These are phyloP conservation scores for Lontra canadensis DNA, from an alignment of 2,113 vertebrate genomes.

Conservation along the genomic window DNA sequence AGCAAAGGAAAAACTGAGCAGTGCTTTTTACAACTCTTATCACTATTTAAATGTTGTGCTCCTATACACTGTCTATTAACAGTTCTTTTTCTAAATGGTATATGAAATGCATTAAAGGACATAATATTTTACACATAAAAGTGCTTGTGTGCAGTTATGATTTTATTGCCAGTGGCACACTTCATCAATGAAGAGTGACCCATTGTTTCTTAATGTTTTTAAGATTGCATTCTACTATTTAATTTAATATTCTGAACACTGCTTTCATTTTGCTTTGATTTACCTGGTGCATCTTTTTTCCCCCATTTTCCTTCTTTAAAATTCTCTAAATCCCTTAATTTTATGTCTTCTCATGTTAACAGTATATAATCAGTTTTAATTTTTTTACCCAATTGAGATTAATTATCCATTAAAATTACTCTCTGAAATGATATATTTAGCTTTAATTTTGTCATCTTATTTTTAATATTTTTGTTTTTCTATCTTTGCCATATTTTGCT, in stretches of 20 bases:
- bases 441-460: not conserved
- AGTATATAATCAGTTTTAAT: not conserved
- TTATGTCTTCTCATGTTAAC: not conserved
- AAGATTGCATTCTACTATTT: not conserved
- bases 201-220: not conserved
- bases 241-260: not conserved
- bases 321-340: not conserved
- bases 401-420: not conserved
- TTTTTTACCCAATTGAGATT: not conserved
- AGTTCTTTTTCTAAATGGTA: not conserved
- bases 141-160: not conserved
- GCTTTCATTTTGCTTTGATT: not conserved
- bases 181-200: not conserved
- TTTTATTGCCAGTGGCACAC: not conserved
- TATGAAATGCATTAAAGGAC: not conserved
- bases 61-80: not conserved
- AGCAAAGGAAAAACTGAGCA: not conserved
- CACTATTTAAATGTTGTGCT: not conserved
- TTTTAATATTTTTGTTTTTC: not conserved
- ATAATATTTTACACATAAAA: not conserved
- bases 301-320: not conserved
- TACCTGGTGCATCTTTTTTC: not conserved
- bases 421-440: not conserved
- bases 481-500: not conserved
- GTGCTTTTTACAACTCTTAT: not conserved